Conservation (phyloP, 2,113 vertebrate species). For the Balaenoptera acutorostrata region DNA sequence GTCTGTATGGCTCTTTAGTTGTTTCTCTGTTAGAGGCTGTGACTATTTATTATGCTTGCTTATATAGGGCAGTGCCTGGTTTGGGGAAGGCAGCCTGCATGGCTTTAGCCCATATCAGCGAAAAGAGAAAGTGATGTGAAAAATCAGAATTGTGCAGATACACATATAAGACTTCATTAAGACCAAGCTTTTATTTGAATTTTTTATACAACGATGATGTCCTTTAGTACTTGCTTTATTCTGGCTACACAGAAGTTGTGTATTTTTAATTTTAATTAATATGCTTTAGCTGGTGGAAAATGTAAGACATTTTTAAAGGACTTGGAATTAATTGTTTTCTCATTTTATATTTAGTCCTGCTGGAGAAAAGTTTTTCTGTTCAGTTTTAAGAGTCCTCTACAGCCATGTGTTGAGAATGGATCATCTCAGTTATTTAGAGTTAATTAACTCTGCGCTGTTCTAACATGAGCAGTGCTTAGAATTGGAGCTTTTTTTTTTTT, state of each 20-base stretch:
- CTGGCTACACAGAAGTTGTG: neutral
- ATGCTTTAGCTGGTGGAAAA: neutral
- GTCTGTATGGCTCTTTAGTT: neutral
- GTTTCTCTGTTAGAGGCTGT: neutral
- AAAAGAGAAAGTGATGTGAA: neutral
- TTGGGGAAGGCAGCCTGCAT: neutral
- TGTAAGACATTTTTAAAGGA: neutral
- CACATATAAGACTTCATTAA: neutral
- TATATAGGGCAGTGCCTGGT: neutral
- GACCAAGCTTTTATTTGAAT: neutral
- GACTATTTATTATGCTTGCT: neutral
- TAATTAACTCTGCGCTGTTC: neutral
- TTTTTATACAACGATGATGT: neutral
- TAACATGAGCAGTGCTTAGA: neutral
- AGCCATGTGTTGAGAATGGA: neutral
- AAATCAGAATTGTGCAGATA: neutral
- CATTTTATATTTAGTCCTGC: neutral
- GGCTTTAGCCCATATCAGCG: neutral
- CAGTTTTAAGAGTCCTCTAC: neutral
- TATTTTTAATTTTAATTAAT: conserved; percentile 13
- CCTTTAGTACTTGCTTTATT: neutral
- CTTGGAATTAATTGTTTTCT: neutral
- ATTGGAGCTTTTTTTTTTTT: neutral
- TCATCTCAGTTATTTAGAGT: neutral
- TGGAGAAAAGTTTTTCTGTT: neutral